phyloP scores from a whole-genome alignment of 1,140 invertebrate genomes.

The Sycophila sp. region DNA sequence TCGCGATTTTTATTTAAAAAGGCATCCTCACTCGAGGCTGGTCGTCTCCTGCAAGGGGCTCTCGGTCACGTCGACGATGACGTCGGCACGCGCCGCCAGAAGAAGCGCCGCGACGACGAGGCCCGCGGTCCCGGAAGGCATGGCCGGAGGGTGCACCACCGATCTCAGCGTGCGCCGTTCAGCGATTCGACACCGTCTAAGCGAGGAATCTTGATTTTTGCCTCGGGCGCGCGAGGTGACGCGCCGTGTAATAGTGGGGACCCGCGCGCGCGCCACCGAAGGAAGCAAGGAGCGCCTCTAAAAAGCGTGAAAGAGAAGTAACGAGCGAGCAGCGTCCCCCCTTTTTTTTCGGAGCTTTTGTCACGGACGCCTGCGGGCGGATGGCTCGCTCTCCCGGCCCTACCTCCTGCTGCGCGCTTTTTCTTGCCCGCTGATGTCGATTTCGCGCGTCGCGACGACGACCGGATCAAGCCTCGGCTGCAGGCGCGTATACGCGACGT shows the following conservation, averaged over 20 bases:
- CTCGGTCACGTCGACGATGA: neutral
- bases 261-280: neutral
- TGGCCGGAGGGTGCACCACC: neutral
- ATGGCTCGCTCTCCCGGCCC: neutral
- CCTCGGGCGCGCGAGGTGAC: neutral
- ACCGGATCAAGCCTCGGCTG: too few relatives aligned
- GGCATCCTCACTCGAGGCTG: too few relatives aligned
- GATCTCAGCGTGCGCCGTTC: neutral
- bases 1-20: too few relatives aligned
- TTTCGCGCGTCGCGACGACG: too few relatives aligned
- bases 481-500: too few relatives aligned
- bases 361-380: conserved; percentile 17
- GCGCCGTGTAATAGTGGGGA: neutral
- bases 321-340: neutral
- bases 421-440: too few relatives aligned
- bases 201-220: neutral
- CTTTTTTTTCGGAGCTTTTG: neutral
- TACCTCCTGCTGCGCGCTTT: too few relatives aligned
- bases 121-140: neutral
- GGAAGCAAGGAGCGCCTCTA: conserved; percentile 21
- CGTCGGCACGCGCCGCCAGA: neutral
- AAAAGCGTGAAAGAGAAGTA: conserved; percentile 49
- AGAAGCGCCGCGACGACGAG: neutral
- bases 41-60: neutral
- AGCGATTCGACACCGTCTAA: conserved; percentile 22